Conservation (phyloP, 2,113 vertebrate genomes). For the Platycercus adscitus region DNA sequence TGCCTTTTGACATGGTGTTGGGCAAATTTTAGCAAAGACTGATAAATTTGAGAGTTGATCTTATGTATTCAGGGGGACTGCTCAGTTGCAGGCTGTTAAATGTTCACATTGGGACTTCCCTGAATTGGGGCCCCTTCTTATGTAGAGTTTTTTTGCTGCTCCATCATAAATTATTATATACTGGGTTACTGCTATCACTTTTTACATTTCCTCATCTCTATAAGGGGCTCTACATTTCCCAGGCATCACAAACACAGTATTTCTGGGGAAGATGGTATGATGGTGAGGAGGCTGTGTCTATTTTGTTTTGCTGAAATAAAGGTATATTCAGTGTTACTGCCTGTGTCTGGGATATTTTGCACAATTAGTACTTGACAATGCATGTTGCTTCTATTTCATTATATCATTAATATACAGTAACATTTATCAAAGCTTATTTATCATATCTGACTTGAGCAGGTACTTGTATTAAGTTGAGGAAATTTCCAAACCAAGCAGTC, state of each 20-base stretch:
- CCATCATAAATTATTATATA: not conserved
- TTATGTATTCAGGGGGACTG: not conserved
- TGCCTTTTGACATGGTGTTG: not conserved
- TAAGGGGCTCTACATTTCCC: not conserved
- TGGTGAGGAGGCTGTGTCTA: not conserved
- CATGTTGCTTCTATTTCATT: not conserved
- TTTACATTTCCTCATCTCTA: not conserved
- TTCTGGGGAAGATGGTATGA: not conserved
- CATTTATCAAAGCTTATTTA: not conserved
- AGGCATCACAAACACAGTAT: not conserved
- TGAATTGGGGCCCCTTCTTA: not conserved
- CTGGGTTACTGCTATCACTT: not conserved
- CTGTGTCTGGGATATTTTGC: not conserved
- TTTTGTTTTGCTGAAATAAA: slow-evolving; percentile 8
- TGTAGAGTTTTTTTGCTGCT: not conserved
- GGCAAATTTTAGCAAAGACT: not conserved
- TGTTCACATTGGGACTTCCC: not conserved
- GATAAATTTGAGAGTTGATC: not conserved
- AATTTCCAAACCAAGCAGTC: not conserved
- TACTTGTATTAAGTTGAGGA: not conserved
- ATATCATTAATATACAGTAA: not conserved
- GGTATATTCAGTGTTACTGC: not conserved
- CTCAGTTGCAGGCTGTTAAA: not conserved
- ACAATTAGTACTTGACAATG: not conserved
- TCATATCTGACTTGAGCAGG: not conserved